Base-by-base conservation (phyloP, 2,797 vertebrate species). In the Denticeps clupeoides region DNA sequence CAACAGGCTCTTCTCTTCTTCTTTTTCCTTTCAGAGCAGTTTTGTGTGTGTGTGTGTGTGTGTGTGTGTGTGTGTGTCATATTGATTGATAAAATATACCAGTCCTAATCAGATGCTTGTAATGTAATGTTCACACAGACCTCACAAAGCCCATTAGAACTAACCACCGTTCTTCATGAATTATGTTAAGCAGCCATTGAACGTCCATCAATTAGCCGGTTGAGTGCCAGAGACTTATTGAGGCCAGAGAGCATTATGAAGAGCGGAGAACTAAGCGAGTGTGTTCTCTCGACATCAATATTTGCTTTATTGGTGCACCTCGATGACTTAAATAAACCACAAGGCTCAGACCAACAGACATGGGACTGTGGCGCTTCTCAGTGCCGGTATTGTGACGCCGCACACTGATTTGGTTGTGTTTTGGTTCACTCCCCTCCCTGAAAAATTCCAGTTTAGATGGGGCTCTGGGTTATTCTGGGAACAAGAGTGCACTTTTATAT, bases 381-480 rank as follows among this genome's bases (percentile, higher is more conserved):
- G 28, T 41, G 38, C n/a, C 35, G 9, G 10, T 24, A 23, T 21
- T 28, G 8, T 24, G 33, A 18, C 21, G 29, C 10, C 24, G 33
- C 26, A 46, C 43, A 53, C 28, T 41, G 38, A n/a, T 35, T 9
- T 10, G 24, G 23, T 21, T 28, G 8, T 46, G 16, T 23, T 4
- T 13, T 18, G 51, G 28, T 18, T 42, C 23, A 35, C 15, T 35
- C 47, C 21, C 8, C 23, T 51, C 22, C 22, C 43, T 41, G 27
- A 29, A 51, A n/a, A n/a, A n/a, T 49, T 21, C 3, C 16, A 16
- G 50, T 51, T 47, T n/a, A 31, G 48, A 12, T 35, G 51, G 47
- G 40, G 46, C 53, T 73, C 59, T 62, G 57, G 63, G 65, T 51
- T 76, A 71, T 81, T 80, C 31, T 63, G 51, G 60, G 65, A 24